Conservation (phyloP, 23 tunicate species). For the Pegea sp. region DNA sequence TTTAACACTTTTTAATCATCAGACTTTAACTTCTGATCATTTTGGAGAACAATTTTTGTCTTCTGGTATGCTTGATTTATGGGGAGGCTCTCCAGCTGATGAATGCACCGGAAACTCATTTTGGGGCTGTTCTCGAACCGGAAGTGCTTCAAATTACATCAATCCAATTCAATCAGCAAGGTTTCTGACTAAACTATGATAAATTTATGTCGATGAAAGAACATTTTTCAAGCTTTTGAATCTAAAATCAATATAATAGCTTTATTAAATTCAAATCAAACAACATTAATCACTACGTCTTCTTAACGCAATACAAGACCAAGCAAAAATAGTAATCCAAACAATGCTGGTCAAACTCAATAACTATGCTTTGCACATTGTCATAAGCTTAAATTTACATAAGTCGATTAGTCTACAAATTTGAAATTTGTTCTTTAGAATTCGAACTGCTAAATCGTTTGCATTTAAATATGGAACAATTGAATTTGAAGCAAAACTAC, state of each 20-base stretch:
- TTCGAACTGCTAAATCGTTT: slow-evolving; percentile 68
- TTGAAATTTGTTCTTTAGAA: slow-evolving; percentile 15
- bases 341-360: too few relatives aligned
- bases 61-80: slow-evolving; percentile 44
- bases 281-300: too few relatives aligned
- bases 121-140: slow-evolving; percentile 61
- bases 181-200: slow-evolving; percentile 2
- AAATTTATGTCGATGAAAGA: too few relatives aligned
- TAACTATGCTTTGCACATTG: not conserved
- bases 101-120: slow-evolving; percentile 65
- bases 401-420: too few relatives aligned
- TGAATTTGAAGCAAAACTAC: slow-evolving; percentile 82
- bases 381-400: not conserved
- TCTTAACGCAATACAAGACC: too few relatives aligned
- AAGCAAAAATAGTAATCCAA: too few relatives aligned
- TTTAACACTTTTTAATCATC: not conserved
- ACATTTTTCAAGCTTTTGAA: too few relatives aligned
- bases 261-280: too few relatives aligned
- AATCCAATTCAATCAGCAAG: slow-evolving; percentile 80
- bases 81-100: slow-evolving; percentile 85
- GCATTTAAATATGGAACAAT: slow-evolving; percentile 64
- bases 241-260: too few relatives aligned
- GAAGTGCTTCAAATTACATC: slow-evolving; percentile 47
- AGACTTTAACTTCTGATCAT: slow-evolving; percentile 65
- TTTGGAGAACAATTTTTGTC: slow-evolving; percentile 50